A percentile compares a stretch with the other conserved stretches of the same genome.
These are phyloP conservation scores for Eueides isabella DNA, from an alignment of 1,140 invertebrate genomes.

Conservation along the genomic window DNA sequence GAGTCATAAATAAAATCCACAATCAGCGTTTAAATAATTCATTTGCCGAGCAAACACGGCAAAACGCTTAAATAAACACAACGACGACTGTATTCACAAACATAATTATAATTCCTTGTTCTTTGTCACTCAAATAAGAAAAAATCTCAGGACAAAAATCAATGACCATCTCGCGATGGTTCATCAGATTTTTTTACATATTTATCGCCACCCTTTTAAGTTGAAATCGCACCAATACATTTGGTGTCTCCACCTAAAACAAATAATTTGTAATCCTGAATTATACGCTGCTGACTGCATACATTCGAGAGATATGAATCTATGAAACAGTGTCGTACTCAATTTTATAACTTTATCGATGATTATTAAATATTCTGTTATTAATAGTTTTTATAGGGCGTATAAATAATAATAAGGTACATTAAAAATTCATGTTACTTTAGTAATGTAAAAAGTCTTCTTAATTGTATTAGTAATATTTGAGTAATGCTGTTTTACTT, in stretches of 20 bases:
- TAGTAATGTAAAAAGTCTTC: no score
- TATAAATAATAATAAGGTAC: no score
- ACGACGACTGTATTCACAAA: constrained; percentile 62
- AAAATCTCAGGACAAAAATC: constrained; percentile 65
- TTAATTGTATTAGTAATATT: no score
- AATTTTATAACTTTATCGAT: constrained; percentile 54
- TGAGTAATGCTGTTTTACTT: no score
- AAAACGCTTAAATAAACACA: constrained; percentile 63
- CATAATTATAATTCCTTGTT: constrained; percentile 61
- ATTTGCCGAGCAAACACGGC: constrained; percentile 62
- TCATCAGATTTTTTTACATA: constrained; percentile 73
- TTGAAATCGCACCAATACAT: constrained; percentile 71
- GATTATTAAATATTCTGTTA: constrained; percentile 14
- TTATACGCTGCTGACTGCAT: constrained; percentile 81
- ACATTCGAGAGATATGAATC: constrained; percentile 81
- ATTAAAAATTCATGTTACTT: no score
- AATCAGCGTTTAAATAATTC: constrained; percentile 70
- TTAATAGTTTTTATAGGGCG: background rate
- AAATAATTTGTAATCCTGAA: constrained; percentile 82
- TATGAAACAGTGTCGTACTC: constrained; percentile 66
- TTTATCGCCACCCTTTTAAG: constrained; percentile 67
- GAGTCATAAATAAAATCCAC: constrained; percentile 51
- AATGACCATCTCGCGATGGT: constrained; percentile 62
- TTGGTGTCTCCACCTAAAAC: constrained; percentile 77
- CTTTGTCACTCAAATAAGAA: constrained; percentile 72